Evolutionary conservation across 1,140 invertebrate species (phyloP).

Genomic region (Globodera ellingtonae): DNA sequence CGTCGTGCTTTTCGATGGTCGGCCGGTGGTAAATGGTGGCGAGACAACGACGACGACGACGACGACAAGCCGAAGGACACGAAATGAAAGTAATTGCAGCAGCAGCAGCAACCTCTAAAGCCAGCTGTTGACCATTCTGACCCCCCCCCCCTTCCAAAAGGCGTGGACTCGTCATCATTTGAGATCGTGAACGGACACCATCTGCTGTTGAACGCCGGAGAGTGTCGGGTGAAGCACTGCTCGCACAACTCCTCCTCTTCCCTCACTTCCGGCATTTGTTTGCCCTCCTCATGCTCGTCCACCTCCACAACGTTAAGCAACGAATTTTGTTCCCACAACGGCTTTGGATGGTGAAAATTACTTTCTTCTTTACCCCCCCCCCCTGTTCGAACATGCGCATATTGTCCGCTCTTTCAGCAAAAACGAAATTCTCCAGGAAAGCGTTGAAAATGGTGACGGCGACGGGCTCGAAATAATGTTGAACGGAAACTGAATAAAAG

Average conservation of each 20-base stretch:
- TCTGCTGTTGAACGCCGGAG: neutral
- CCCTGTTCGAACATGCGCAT: neutral
- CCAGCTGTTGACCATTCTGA: slow-evolving; percentile 19
- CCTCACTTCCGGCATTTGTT: slow-evolving; percentile 17
- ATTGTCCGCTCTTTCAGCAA: slow-evolving; percentile 7
- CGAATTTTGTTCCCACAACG: slow-evolving; percentile 10
- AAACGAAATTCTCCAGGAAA: slow-evolving; percentile 15
- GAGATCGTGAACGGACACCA: slow-evolving; percentile 24
- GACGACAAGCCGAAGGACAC: neutral
- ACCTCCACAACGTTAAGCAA: slow-evolving; percentile 20
- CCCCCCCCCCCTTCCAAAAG: slow-evolving; percentile 32
- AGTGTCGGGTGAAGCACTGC: slow-evolving; percentile 25
- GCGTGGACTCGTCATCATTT: slow-evolving; percentile 47
- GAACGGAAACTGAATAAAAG: neutral
- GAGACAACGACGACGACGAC: neutral
- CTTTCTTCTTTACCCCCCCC: neutral
- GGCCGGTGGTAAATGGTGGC: slow-evolving; percentile 9
- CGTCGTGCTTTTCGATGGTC: neutral
- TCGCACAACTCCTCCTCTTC: slow-evolving; percentile 27
- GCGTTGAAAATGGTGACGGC: slow-evolving; percentile 14
- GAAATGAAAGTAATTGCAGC: neutral
- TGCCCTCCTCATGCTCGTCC: slow-evolving; percentile 23
- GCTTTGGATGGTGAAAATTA: slow-evolving; percentile 12
- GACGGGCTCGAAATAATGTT: slow-evolving; percentile 10
- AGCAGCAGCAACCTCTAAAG: neutral